A percentile compares a stretch with the other conserved stretches of the same genome.
phyloP scores from a whole-genome alignment of 2,113 vertebrate genomes.

The Oxyruncus cristatus region DNA sequence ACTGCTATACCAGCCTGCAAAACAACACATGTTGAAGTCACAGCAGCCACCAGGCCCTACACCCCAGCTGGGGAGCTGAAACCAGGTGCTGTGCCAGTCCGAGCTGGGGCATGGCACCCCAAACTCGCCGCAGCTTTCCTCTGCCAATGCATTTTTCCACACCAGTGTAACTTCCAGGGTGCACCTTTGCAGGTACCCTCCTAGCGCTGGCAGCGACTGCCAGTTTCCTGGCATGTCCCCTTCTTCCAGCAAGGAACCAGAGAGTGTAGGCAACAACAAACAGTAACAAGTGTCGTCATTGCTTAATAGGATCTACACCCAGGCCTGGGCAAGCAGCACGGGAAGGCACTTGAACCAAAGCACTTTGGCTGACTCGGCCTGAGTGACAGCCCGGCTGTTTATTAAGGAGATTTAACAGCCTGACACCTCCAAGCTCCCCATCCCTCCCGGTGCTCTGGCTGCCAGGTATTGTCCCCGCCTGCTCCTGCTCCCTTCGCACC shows the following conservation, averaged over 20 bases:
- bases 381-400: background rate
- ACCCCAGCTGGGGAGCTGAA: background rate
- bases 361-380: background rate
- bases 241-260: background rate
- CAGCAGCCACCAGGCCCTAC: rapidly evolving
- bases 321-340: background rate
- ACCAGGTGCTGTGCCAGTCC: rapidly evolving
- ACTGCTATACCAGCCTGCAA: background rate
- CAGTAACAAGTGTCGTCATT: background rate
- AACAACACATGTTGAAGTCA: background rate
- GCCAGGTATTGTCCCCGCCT: background rate
- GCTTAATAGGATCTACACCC: background rate
- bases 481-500: background rate
- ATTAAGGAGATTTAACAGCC: background rate
- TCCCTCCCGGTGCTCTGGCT: background rate
- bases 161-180: background rate
- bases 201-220: rapidly evolving
- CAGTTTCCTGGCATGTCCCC: rapidly evolving
- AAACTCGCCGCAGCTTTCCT: rapidly evolving
- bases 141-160: background rate
- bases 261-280: background rate
- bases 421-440: background rate
- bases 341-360: background rate
- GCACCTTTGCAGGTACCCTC: background rate
- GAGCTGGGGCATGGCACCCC: rapidly evolving